phyloP scores from a whole-genome alignment of 2,113 vertebrate species.

The Psittacara wagleri region DNA sequence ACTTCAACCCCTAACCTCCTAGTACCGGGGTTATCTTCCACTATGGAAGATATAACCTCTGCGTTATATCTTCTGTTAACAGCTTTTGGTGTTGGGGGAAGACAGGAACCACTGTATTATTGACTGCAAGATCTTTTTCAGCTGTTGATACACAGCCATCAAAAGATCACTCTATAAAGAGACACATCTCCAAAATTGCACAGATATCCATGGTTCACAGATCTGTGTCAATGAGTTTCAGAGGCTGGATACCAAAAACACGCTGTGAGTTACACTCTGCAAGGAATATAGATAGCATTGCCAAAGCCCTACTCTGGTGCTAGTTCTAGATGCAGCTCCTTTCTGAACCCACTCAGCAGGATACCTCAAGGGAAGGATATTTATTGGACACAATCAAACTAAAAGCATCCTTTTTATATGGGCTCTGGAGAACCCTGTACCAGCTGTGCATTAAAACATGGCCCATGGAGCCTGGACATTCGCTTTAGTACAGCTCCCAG shows the following conservation, averaged over 20 bases:
- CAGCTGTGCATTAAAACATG: neutral
- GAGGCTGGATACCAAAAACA: neutral
- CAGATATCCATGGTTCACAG: neutral
- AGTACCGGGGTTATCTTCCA: neutral
- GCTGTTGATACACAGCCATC: neutral
- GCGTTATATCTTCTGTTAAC: neutral
- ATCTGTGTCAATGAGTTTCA: neutral
- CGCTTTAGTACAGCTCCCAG: neutral
- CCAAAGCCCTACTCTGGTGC: neutral
- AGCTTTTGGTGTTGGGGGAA: neutral
- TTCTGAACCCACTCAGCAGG: neutral
- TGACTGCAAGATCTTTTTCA: neutral
- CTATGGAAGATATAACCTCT: neutral
- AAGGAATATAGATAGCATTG: neutral
- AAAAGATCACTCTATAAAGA: neutral
- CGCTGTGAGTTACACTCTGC: neutral
- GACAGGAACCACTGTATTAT: neutral
- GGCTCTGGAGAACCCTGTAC: fast-evolving
- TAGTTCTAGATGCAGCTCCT: neutral
- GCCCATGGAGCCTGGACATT: fast-evolving
- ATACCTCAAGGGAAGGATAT: neutral
- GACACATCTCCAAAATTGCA: neutral
- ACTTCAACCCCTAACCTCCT: neutral
- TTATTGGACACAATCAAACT: neutral
- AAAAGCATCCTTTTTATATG: neutral